Base-by-base conservation (phyloP, 2,888 invertebrate species). In the Drosophila borealis region DNA sequence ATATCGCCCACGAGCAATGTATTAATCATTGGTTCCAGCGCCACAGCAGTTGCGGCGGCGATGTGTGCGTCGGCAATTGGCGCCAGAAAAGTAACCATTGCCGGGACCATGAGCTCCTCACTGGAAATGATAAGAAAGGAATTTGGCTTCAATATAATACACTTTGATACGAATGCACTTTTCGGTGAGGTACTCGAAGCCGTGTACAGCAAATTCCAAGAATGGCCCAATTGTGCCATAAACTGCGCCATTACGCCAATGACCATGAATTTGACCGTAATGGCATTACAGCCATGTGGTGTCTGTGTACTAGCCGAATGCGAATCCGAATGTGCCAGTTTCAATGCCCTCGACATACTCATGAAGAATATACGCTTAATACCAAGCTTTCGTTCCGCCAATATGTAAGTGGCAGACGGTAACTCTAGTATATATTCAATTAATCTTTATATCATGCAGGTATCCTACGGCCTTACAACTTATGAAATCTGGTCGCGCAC, bases 351-450 rank as follows among this genome's bases (percentile, higher is more conserved):
- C 8, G 89, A 91, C 13, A 72, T 90, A 2, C 64, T 92, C 0
- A 90, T 90, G 88, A 91, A 91, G 51, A 91, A 91, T 60, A 81
- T 91, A 8, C 75, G 71, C 6, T 61, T 91, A 3, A 57, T 86
- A 39, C 87, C 91, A 4, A 91, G 91, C 46, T 91, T 90, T 67
- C 85, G 91, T 1, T 89, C 89, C 3, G 83, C 81, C 13, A 91
- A 91, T 49, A 91, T 91, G 91, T 91, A 63, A 76, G 83, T 29
- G 2, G 2, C 2, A 8, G 8, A 2, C 68, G 17, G 29, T 37
- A 39, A n/a, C 6, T 9, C 9, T 2, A 2, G 10, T 19, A 10
- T 2, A 13, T 2, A 4, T 6, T 11, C 10, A 8, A 44, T 25
- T n/a, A 17, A 48, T 53, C 0, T 45, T 39, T 0, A n/a, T n/a